Base-by-base conservation (phyloP, 2,888 invertebrate species). In the Melanophora roralis region DNA sequence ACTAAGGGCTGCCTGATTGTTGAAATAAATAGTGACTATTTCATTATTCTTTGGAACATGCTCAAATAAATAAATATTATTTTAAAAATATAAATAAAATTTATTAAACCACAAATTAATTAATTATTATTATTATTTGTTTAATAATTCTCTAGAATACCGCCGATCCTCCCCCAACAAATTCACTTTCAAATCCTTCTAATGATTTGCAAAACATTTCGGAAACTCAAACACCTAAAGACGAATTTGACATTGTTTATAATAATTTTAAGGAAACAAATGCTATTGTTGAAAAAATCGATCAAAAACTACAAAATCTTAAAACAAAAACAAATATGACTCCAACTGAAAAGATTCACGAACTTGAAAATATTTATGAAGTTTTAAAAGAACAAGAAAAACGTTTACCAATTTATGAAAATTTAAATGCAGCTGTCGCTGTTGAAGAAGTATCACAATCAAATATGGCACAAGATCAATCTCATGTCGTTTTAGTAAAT, bases 331-430 rank as follows among this genome's bases (percentile, higher is more conserved):
- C 59, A 36, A 65, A 65, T 27, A 51, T 75, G 12, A 9, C 69
- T 0, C 12, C 62, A 23, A 49, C 47, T 0, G 60, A 67, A 32
- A 78, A 47, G 62, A 59, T 59, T 32, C 7, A 36, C 1, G 59
- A 67, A 45, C 51, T 74, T 6, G 59, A 74, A 60, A 59, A 51
- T 34, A 74, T 67, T 1, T 67, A 74, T 23, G 51, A 51, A 67
- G 49, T 67, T 16, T 51, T 74, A 67, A 74, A 67, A 16, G 51
- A 67, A 51, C 65, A 74, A 49, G 74, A 74, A 43, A 67, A 36
- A 19, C 59, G 32, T 19, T 14, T 74, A 4, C 51, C 59, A 34
- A 14, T 45, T n/a, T 67, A 53, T 74, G 51, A 51, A 59, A 67
- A 45, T 34, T n/a, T 73, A 32, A 64, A 45, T 64, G 38, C 4